Evolutionary conservation across 92 coral and sea anemone genomes (phyloP), one percentile per base, ranked within the genome.

Genomic region (Porites rus): DNA sequence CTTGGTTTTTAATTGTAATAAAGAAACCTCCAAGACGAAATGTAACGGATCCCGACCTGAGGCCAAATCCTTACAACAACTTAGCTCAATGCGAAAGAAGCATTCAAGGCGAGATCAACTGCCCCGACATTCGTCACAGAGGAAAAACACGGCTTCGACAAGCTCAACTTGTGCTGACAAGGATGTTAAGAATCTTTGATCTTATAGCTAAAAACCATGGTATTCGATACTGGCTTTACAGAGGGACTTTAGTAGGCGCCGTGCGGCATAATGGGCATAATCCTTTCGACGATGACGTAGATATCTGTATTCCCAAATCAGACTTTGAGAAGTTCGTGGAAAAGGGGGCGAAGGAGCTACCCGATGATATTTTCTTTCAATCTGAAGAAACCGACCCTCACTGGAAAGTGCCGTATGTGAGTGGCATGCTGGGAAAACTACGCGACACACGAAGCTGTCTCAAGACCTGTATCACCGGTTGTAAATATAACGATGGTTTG

Each of bases 211-310:
- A 86, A 14, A 90, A 86, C 51, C 79, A 90, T n/a, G 68, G 74
- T 16, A 75, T 90, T 1, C 31, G 83, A 16, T 90, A 74, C 63
- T 90, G 84, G 84, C 52, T 90, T 51, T 86, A 80, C 80, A 72
- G 86, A 10, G 93, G 93, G 2, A 80, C 80, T 8, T 80, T 90
- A 10, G 17, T 90, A 7, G 93, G 93, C 54, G 93, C 93, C 16
- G 90, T 50, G 1, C 53, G 93, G 59, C 90, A 86, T 63, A 4
- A 52, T 7, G 93, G 93, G 1, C 90, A 84, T 28, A 76, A 74
- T 60, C 93, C 93, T 10, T 81, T 90, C 43, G 93, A 90, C 67
- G 51, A 13, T 54, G 93, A 90, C 38, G 80, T 90, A 3, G 93
- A 90, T 64, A 56, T 86, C 11, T 79, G 83, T 9, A 65, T 90